These are phyloP conservation scores for Sesia apiformis DNA, from an alignment of 2,888 invertebrate genomes.

Conservation along the genomic window DNA sequence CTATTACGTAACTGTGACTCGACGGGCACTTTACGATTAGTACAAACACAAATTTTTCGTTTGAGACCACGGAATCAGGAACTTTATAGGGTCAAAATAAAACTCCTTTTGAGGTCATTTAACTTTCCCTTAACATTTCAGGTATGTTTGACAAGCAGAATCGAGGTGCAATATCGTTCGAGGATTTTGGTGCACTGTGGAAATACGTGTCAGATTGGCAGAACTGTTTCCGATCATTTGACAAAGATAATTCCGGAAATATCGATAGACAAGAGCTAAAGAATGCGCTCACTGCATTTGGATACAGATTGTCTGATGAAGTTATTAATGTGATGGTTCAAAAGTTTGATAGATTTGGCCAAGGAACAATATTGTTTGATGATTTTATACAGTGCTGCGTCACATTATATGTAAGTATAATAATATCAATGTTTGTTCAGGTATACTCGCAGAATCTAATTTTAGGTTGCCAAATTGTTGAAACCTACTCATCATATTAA, in stretches of 20 bases:
- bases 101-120: too few species aligned
- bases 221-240: slow-evolving; percentile 94
- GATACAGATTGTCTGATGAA: slow-evolving; percentile 88
- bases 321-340: slow-evolving; percentile 87
- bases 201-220: slow-evolving; percentile 99
- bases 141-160: slow-evolving; percentile 96
- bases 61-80: too few species aligned
- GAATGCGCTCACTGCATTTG: slow-evolving; percentile 92
- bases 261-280: slow-evolving; percentile 94
- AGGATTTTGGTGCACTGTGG: slow-evolving; percentile 97
- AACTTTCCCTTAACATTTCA: slow-evolving; percentile 20
- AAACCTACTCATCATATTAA: neutral
- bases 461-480: neutral
- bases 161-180: slow-evolving; percentile 92
- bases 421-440: neutral
- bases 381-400: slow-evolving; percentile 99
- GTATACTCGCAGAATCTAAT: too few species aligned
- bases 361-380: slow-evolving; percentile 94
- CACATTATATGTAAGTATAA: slow-evolving; percentile 87
- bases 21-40: too few species aligned
- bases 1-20: too few species aligned
- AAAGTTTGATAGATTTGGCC: slow-evolving; percentile 96
- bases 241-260: slow-evolving; percentile 92
- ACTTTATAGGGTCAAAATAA: too few species aligned
- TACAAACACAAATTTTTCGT: too few species aligned